A percentile compares a stretch with the other conserved stretches of the same genome.
Evolutionary conservation across 2,888 invertebrate genomes (phyloP).

Genomic region (Rotaria socialis): DNA sequence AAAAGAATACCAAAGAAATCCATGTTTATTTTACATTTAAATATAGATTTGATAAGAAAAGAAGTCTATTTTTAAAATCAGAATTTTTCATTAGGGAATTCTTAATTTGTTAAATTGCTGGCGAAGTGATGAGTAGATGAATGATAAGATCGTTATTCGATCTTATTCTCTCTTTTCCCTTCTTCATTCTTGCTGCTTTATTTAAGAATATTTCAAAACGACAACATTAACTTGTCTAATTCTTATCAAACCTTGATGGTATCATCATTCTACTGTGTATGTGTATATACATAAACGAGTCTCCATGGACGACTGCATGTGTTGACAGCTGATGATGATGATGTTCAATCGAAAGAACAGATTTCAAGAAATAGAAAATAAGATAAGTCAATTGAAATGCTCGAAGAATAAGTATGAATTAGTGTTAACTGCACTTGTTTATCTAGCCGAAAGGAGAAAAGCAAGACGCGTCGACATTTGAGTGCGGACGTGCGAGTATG

Average conservation of each 20-base stretch:
- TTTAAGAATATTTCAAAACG: not conserved
- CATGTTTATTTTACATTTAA: not conserved
- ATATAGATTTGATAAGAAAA: not conserved
- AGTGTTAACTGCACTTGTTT: conserved; percentile 20
- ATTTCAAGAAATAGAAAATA: not conserved
- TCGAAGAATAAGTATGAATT: not conserved
- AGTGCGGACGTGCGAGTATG: not conserved
- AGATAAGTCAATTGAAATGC: not conserved
- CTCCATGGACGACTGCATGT: not conserved
- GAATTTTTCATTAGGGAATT: not conserved
- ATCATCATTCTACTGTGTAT: not conserved
- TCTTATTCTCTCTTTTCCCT: not conserved
- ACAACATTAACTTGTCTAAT: conserved; percentile 3
- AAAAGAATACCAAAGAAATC: not conserved
- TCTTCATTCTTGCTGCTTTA: not conserved
- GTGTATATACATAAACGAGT: not conserved
- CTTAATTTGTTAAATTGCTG: not conserved
- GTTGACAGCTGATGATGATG: not conserved
- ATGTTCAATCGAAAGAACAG: conserved; percentile 23
- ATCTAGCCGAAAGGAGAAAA: conserved; percentile 15
- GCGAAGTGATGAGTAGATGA: not conserved
- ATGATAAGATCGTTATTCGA: conserved; percentile 15
- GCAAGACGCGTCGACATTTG: conserved; percentile 21
- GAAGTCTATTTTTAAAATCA: not conserved
- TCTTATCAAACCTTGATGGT: conserved; percentile 8